Percentiles rank a stretch among this genome's conserved stretches.
Evolutionary conservation across 2,888 invertebrate genomes (phyloP).

Genomic region (Heteropelma amictum): DNA sequence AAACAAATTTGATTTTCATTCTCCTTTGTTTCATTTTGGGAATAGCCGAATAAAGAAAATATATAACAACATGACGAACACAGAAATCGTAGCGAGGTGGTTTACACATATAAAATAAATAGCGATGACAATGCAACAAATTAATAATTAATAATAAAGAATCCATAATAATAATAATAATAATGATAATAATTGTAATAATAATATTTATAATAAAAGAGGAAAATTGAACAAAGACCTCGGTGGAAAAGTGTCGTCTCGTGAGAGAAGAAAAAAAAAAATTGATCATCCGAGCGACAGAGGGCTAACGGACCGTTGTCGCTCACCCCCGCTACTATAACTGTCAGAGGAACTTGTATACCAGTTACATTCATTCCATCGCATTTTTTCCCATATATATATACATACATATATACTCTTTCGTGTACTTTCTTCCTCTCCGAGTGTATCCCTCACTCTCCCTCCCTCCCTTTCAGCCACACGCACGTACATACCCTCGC

Average conservation of each 20-base stretch:
- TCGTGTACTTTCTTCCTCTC: slow-evolving; percentile 47
- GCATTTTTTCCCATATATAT: slow-evolving; percentile 53
- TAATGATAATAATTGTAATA: slow-evolving; percentile 14
- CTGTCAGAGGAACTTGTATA: slow-evolving; percentile 87
- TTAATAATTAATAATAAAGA: slow-evolving; percentile 48
- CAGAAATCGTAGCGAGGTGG: slow-evolving; percentile 47
- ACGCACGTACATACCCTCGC: slow-evolving; percentile 7
- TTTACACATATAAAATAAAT: slow-evolving; percentile 56
- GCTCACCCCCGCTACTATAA: slow-evolving; percentile 71
- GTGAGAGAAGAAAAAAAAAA: slow-evolving; percentile 29
- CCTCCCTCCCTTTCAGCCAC: slow-evolving; percentile 21
- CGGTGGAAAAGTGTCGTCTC: slow-evolving; percentile 46
- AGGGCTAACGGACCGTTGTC: slow-evolving; percentile 65
- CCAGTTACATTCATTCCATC: slow-evolving; percentile 78
- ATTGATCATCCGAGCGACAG: slow-evolving; percentile 62
- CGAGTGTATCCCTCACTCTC: slow-evolving; percentile 10
- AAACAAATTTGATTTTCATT: slow-evolving; percentile 30
- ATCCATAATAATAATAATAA: slow-evolving; percentile 57
- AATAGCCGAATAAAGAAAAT: slow-evolving; percentile 46
- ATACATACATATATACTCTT: no score
- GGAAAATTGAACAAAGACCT: slow-evolving; percentile 51
- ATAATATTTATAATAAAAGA: slow-evolving; percentile 39
- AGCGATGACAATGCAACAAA: slow-evolving; percentile 50
- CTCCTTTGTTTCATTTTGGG: slow-evolving; percentile 10
- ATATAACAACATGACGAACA: slow-evolving; percentile 51